Evolutionary conservation across 2,113 vertebrate species (phyloP).

Genomic region (Vombatus ursinus): DNA sequence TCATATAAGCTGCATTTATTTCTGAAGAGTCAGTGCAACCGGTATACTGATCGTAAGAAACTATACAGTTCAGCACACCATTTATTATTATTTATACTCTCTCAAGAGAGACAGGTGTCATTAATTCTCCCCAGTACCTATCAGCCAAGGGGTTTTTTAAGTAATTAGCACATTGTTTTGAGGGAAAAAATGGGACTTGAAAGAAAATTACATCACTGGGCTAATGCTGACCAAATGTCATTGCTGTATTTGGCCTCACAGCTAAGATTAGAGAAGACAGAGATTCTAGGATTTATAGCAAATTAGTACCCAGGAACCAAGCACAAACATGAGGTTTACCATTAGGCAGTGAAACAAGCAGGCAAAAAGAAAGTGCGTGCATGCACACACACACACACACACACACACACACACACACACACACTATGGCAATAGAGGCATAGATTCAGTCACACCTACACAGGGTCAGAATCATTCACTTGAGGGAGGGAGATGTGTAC

Average conservation of each 20-base stretch:
- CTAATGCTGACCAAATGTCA: background rate
- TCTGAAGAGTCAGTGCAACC: background rate
- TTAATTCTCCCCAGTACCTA: background rate
- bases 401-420: too few species aligned
- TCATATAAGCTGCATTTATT: background rate
- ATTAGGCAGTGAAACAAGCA: background rate
- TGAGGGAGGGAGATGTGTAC: too few species aligned
- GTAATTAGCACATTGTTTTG: background rate
- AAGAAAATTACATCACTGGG: background rate
- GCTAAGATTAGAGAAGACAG: background rate
- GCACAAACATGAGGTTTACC: background rate
- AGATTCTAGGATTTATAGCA: background rate
- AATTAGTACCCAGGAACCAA: background rate
- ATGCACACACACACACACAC: too few species aligned
- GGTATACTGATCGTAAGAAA: background rate
- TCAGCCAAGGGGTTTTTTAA: background rate
- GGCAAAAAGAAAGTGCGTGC: too few species aligned
- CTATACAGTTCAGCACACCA: background rate
- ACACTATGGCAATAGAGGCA: too few species aligned
- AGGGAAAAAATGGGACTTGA: background rate
- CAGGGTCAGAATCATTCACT: background rate
- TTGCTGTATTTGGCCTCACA: background rate
- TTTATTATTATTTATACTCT: background rate
- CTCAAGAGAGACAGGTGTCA: background rate
- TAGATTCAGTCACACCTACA: background rate